A percentile compares a stretch with the other conserved stretches of the same genome.
Evolutionary conservation across 2,113 vertebrate genomes (phyloP).

Genomic region (Mus spicilegus): DNA sequence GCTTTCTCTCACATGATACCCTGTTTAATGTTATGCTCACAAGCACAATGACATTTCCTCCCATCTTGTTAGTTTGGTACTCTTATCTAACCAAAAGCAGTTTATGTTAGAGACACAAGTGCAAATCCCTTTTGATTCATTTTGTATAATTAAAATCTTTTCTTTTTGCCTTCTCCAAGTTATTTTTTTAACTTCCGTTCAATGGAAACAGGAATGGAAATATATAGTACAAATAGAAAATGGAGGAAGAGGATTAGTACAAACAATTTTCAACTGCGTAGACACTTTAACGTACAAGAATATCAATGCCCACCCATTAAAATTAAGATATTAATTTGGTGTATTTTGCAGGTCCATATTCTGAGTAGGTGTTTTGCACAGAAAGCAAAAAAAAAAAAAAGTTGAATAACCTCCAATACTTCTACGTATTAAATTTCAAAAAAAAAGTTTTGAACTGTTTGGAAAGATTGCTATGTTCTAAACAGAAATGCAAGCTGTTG

Average conservation of each 20-base stretch:
- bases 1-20: neutral
- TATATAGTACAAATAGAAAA: neutral
- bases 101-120: neutral
- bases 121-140: neutral
- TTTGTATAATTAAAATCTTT: neutral
- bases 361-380: neutral
- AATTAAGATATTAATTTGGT: neutral
- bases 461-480: neutral
- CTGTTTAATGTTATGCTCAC: neutral
- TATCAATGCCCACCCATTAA: neutral
- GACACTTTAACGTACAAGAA: neutral
- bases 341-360: neutral
- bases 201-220: neutral
- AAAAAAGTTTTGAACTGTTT: neutral
- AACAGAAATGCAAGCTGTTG: neutral
- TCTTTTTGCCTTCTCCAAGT: neutral
- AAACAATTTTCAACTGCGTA: neutral
- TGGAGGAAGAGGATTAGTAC: neutral
- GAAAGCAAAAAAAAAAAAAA: neutral
- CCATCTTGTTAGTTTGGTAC: neutral
- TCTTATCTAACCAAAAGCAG: neutral
- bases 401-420: neutral
- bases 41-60: neutral
- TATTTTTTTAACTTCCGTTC: constrained; percentile 12
- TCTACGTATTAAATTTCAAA: neutral